phyloP scores from a whole-genome alignment of 2,797 vertebrate genomes.

The Phalloptychus januarius region DNA sequence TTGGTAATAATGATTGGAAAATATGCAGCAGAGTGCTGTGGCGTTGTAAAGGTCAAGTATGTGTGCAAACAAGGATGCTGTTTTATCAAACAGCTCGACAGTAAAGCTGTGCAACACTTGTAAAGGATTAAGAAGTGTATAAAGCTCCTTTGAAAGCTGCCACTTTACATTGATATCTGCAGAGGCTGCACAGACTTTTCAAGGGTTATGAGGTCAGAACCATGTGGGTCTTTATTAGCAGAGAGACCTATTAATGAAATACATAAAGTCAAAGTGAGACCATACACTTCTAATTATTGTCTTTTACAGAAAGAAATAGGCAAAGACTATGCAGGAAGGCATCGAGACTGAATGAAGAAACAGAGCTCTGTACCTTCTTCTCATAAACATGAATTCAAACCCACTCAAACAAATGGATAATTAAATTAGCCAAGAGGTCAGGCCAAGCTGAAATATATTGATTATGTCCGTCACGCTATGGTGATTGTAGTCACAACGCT shows the following conservation, averaged over 20 bases:
- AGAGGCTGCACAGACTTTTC: neutral
- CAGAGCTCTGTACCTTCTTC: slow-evolving; percentile 38
- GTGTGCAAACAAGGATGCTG: neutral
- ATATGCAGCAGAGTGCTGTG: neutral
- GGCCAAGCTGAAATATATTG: slow-evolving; percentile 33
- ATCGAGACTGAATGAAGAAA: neutral
- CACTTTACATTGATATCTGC: neutral
- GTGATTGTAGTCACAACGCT: neutral
- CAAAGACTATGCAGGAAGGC: neutral
- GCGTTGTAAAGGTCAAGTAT: neutral
- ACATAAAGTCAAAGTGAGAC: slow-evolving; percentile 3
- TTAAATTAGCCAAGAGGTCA: slow-evolving; percentile 32
- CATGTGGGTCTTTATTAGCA: too few species aligned
- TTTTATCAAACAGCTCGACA: neutral
- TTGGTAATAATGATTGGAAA: neutral
- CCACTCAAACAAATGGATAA: slow-evolving; percentile 49
- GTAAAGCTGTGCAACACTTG: neutral
- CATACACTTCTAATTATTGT: neutral
- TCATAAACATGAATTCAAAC: slow-evolving; percentile 18
- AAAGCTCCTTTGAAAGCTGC: neutral
- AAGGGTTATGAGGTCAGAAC: neutral
- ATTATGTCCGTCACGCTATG: slow-evolving; percentile 29
- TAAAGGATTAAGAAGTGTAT: neutral
- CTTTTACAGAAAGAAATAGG: slow-evolving; percentile 2
- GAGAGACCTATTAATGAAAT: neutral